phyloP scores from a whole-genome alignment of 2,797 vertebrate species.

The Dicrostonyx torquatus region DNA sequence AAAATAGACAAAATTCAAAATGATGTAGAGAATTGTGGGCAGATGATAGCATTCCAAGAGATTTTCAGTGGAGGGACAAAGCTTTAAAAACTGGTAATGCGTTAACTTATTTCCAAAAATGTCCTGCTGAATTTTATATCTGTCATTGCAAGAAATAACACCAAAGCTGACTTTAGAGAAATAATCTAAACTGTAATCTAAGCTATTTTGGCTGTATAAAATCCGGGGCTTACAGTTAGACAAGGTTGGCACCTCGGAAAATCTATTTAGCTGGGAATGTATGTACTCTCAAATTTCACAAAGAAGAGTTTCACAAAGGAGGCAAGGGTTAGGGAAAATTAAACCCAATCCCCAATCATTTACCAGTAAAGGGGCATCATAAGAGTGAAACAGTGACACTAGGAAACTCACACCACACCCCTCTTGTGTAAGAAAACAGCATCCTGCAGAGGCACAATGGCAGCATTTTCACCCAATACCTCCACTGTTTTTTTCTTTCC shows the following conservation, averaged over 20 bases:
- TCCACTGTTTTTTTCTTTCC: not conserved
- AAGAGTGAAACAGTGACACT: no score
- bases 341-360: not conserved
- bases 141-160: not conserved
- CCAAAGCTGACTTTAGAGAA: not conserved
- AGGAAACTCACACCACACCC: not conserved
- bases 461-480: not conserved
- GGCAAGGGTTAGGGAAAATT: not conserved
- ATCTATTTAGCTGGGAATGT: not conserved
- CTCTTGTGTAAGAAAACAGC: not conserved
- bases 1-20: not conserved
- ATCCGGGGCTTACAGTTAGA: not conserved
- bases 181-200: not conserved
- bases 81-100: not conserved
- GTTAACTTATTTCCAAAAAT: not conserved
- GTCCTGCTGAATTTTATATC: not conserved
- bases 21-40: not conserved
- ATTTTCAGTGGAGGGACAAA: not conserved
- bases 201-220: not conserved
- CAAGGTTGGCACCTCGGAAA: not conserved
- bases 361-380: not conserved
- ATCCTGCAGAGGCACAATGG: not conserved
- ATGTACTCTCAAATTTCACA: not conserved
- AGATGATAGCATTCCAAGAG: not conserved
- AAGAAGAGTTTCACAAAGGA: not conserved